These are phyloP conservation scores for Chaitophorus viminalis DNA, from an alignment of 2,888 invertebrate genomes.

Conservation along the genomic window DNA sequence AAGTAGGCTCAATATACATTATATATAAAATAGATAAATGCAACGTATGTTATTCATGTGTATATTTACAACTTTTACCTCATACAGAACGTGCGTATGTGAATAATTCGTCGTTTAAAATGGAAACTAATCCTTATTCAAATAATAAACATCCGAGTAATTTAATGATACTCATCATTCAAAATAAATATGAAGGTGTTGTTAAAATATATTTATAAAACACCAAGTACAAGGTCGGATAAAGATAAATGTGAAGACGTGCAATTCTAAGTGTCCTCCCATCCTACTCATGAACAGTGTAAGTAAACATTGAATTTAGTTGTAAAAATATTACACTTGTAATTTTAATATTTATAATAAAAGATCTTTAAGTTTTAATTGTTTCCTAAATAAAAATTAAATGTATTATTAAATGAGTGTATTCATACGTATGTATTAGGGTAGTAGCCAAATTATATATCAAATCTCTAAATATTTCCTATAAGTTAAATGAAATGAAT, in stretches of 20 bases:
- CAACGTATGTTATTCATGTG: background rate
- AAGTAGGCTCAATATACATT: background rate
- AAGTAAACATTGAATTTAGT: background rate
- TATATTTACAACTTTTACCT: background rate
- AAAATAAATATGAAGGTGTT: background rate
- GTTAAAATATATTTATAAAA: constrained; percentile 13
- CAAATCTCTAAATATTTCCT: background rate
- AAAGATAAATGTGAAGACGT: background rate
- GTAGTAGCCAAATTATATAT: background rate
- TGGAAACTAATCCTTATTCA: background rate
- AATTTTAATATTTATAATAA: background rate
- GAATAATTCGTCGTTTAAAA: constrained; percentile 14
- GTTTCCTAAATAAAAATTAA: too few relatives aligned
- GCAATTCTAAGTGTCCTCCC: background rate
- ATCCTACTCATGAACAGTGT: background rate
- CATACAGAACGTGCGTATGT: background rate
- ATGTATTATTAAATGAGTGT: background rate
- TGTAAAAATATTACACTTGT: background rate
- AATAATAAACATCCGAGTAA: constrained; percentile 32
- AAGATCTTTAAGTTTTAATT: too few relatives aligned
- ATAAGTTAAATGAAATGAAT: background rate
- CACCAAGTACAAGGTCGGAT: background rate
- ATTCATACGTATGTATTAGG: background rate
- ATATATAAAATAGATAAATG: background rate
- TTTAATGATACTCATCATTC: constrained; percentile 8